A percentile compares a stretch with the other conserved stretches of the same genome.
Conservation (phyloP, 92 coral and sea anemone genomes). For the Epizoanthus ramosus region DNA sequence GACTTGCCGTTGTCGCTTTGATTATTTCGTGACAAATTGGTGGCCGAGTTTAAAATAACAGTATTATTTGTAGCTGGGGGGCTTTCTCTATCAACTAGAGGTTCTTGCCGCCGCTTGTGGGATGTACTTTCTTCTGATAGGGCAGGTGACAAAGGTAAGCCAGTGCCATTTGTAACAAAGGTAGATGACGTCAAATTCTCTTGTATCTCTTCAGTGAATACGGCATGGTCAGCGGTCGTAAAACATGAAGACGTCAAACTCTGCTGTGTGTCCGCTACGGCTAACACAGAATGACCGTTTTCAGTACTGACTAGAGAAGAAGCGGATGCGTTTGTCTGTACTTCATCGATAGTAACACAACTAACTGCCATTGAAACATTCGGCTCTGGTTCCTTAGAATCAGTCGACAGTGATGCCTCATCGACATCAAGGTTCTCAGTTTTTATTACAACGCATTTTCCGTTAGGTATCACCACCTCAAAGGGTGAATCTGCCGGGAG, state of each 20-base stretch:
- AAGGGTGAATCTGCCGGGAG: neutral
- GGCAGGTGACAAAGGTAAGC: neutral
- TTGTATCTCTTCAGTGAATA: neutral
- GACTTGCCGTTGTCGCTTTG: neutral
- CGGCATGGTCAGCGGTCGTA: neutral
- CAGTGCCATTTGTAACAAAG: neutral
- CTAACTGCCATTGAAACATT: neutral
- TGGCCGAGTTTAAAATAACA: neutral
- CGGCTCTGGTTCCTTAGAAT: neutral
- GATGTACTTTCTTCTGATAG: neutral
- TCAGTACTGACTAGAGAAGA: neutral
- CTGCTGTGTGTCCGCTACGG: neutral
- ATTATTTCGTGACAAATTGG: neutral
- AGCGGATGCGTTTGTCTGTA: neutral
- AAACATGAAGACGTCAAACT: neutral
- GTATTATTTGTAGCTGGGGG: neutral
- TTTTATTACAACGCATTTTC: constrained; percentile 40
- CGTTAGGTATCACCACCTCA: constrained; percentile 42
- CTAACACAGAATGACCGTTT: neutral
- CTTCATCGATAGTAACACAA: neutral
- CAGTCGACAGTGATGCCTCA: constrained; percentile 2
- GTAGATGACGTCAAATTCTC: neutral
- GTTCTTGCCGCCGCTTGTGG: neutral
- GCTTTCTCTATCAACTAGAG: neutral
- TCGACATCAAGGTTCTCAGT: constrained; percentile 22